A percentile compares a stretch with the other conserved stretches of the same genome.
Evolutionary conservation across 2,797 vertebrate species (phyloP).

Genomic region (Babyrousa celebensis): DNA sequence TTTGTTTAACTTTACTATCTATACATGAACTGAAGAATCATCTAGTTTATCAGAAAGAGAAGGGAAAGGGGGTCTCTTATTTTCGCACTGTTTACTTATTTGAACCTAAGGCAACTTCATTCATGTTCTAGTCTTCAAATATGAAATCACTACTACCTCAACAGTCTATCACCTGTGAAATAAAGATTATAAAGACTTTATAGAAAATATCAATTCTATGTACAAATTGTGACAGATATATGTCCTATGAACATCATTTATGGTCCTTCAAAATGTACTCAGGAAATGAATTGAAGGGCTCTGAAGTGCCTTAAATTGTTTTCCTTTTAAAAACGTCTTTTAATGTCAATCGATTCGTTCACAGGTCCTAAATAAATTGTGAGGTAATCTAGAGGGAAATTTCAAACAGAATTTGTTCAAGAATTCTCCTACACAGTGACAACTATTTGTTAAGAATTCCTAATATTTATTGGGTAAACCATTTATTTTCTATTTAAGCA

Average conservation of each 20-base stretch:
- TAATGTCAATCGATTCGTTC: not conserved
- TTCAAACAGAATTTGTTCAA: slow-evolving; percentile 39
- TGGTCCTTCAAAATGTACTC: not conserved
- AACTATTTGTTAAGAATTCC: not conserved
- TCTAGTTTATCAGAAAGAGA: not conserved
- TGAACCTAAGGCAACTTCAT: not conserved
- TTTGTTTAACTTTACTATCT: not conserved
- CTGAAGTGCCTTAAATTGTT: not conserved
- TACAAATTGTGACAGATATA: not conserved
- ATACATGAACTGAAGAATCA: not conserved
- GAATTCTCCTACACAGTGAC: not conserved
- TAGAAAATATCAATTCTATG: not conserved
- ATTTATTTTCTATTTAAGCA: slow-evolving; percentile 54
- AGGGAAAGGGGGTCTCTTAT: not conserved
- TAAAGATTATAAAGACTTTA: not conserved
- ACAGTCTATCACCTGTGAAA: not conserved
- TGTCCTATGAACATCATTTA: not conserved
- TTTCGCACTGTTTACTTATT: not conserved
- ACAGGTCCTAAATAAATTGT: not conserved
- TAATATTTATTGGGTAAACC: not conserved
- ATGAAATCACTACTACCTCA: not conserved
- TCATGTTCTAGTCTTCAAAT: not conserved
- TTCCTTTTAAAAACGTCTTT: not conserved
- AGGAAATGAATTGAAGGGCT: not conserved
- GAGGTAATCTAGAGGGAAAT: slow-evolving; percentile 4